Percentiles rank a stretch among this genome's conserved stretches.
Evolutionary conservation across 1,140 invertebrate species (phyloP).

Genomic region (Leptinotarsa defecta): DNA sequence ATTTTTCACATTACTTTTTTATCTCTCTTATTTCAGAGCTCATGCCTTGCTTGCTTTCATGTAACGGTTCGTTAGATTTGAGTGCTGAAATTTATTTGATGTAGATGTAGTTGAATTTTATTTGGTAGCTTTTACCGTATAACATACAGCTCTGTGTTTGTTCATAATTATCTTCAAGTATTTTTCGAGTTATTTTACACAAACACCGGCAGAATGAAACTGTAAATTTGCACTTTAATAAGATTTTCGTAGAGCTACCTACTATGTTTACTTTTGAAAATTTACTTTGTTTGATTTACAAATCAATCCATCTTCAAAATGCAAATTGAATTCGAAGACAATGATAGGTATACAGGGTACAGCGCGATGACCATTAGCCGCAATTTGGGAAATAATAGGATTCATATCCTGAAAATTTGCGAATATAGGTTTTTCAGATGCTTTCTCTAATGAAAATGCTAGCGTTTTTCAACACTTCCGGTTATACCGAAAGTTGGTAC

Average conservation of each 20-base stretch:
- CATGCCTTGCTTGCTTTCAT: constrained; percentile 16
- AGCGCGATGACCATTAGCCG: no score
- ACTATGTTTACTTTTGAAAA: constrained; percentile 24
- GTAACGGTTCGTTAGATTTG: constrained; percentile 27
- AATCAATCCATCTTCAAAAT: constrained; percentile 12
- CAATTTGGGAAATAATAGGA: no score
- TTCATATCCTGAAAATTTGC: no score
- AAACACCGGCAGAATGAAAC: constrained; percentile 29
- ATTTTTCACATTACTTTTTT: constrained; percentile 20
- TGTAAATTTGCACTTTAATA: constrained; percentile 30
- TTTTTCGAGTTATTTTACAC: constrained; percentile 36
- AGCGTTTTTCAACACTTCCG: no score
- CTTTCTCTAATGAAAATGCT: no score
- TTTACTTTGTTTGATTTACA: constrained; percentile 23
- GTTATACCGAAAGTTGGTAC: no score
- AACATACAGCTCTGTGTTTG: constrained; percentile 33
- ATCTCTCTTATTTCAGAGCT: constrained; percentile 12
- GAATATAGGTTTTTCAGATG: no score
- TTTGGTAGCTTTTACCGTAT: constrained; percentile 27
- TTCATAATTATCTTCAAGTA: constrained; percentile 40
- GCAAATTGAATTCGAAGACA: constrained; percentile 20
- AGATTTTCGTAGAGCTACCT: constrained; percentile 18
- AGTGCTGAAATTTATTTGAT: constrained; percentile 29
- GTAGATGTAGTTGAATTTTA: constrained; percentile 28
- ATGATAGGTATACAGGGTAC: not conserved